A percentile compares a stretch with the other conserved stretches of the same genome.
These are phyloP conservation scores for Drosophila baimaii DNA, from an alignment of 1,140 invertebrate species.

Conservation along the genomic window DNA sequence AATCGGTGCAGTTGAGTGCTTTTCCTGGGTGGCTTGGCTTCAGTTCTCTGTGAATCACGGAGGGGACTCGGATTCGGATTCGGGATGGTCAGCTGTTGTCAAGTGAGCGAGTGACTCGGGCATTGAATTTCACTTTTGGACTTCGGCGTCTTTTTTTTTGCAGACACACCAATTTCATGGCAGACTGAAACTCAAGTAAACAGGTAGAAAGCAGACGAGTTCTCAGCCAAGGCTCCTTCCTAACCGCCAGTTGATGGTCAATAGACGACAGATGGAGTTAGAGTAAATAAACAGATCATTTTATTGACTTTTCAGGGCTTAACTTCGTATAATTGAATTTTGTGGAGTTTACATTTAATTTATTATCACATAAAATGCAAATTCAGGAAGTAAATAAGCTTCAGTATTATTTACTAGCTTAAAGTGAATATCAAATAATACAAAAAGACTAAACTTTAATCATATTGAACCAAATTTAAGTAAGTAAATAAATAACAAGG, in stretches of 20 bases:
- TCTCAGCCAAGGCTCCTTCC: slow-evolving; percentile 17
- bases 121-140: slow-evolving; percentile 67
- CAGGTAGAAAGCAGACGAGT: slow-evolving; percentile 51
- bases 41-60: not conserved
- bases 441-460: not conserved
- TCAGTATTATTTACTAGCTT: too few species aligned
- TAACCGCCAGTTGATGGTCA: slow-evolving; percentile 47
- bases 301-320: not conserved
- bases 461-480: not conserved
- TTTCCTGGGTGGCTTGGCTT: slow-evolving; percentile 29
- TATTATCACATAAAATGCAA: not conserved
- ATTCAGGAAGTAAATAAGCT: not conserved
- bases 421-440: too few species aligned
- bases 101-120: slow-evolving; percentile 25
- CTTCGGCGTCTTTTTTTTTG: slow-evolving; percentile 21
- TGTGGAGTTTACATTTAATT: not conserved
- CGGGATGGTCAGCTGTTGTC: slow-evolving; percentile 41
- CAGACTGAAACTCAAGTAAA: slow-evolving; percentile 48
- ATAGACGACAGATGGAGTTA: slow-evolving; percentile 34
- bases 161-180: slow-evolving; percentile 36
- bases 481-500: not conserved
- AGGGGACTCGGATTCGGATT: slow-evolving; percentile 13
- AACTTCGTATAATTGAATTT: not conserved
- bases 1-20: slow-evolving; percentile 43
- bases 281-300: not conserved